Percentiles rank a stretch among this genome's conserved stretches.
Conservation (phyloP, 2,797 vertebrate species). For the Cuniculus paca region DNA sequence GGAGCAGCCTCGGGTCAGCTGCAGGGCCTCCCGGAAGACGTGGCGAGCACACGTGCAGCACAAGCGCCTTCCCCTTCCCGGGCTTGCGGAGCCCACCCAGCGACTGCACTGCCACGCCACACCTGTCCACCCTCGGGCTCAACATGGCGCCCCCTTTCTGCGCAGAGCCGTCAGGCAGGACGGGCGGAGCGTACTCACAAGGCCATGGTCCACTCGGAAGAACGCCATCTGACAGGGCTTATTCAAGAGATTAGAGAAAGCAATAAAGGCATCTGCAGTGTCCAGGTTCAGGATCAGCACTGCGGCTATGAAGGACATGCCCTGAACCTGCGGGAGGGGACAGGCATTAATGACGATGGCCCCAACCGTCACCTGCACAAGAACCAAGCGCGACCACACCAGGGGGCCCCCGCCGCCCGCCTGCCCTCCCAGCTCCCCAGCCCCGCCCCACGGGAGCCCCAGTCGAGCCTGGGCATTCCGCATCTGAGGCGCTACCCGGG, state of each 20-base stretch:
- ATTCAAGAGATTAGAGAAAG: slow-evolving; percentile 97
- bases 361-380: too few species aligned
- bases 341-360: too few species aligned
- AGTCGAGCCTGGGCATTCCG: too few species aligned
- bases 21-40: too few species aligned
- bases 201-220: slow-evolving; percentile 97
- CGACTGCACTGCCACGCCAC: too few species aligned
- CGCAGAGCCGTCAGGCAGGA: background rate
- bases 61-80: too few species aligned
- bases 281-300: slow-evolving; percentile 96
- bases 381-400: background rate
- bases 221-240: slow-evolving; percentile 98
- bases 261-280: slow-evolving; percentile 96
- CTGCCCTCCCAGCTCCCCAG: fast-evolving
- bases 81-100: too few species aligned
- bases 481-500: background rate
- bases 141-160: fast-evolving
- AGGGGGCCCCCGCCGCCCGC: background rate
- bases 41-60: too few species aligned
- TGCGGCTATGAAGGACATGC: slow-evolving; percentile 97
- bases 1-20: too few species aligned
- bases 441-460: background rate
- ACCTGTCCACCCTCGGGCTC: background rate
- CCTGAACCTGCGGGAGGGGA: slow-evolving; percentile 92
- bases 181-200: slow-evolving; percentile 90